Evolutionary conservation across 1,140 invertebrate genomes (phyloP).

Genomic region (Camponotus pennsylvanicus): DNA sequence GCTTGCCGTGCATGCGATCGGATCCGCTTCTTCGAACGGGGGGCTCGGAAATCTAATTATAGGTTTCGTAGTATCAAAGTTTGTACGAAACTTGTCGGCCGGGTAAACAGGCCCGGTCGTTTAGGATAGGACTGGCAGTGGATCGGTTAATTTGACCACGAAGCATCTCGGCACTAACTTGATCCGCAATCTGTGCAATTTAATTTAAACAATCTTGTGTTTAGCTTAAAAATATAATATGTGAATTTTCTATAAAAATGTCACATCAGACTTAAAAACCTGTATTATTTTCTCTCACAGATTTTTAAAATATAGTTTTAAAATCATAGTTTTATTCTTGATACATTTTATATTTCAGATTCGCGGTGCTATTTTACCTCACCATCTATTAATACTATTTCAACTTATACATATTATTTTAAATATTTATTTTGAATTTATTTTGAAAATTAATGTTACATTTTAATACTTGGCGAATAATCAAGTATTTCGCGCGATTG

Average conservation of each 20-base stretch:
- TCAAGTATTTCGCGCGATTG: not conserved
- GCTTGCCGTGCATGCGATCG: not conserved
- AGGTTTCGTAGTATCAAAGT: conserved; percentile 62
- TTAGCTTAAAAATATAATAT: not conserved
- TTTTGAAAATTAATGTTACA: no score
- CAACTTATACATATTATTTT: no score
- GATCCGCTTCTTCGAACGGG: not conserved
- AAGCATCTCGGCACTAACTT: conserved; percentile 1
- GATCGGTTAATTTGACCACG: conserved; percentile 50
- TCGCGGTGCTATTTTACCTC: no score
- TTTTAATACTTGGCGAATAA: no score
- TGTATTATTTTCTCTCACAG: not conserved
- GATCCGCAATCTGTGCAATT: conserved; percentile 3
- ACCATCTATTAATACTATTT: no score
- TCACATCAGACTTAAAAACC: not conserved
- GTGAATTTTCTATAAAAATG: not conserved
- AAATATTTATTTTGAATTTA: no score
- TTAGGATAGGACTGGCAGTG: conserved; percentile 69
- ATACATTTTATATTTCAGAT: not conserved
- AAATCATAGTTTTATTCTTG: not conserved
- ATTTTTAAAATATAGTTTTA: not conserved
- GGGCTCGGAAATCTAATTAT: conserved; percentile 23
- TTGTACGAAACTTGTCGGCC: conserved; percentile 64
- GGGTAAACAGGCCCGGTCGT: conserved; percentile 48
- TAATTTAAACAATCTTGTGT: not conserved